These are phyloP conservation scores for Hemicrepidius hirtus DNA, from an alignment of 2,888 invertebrate species.

Conservation along the genomic window DNA sequence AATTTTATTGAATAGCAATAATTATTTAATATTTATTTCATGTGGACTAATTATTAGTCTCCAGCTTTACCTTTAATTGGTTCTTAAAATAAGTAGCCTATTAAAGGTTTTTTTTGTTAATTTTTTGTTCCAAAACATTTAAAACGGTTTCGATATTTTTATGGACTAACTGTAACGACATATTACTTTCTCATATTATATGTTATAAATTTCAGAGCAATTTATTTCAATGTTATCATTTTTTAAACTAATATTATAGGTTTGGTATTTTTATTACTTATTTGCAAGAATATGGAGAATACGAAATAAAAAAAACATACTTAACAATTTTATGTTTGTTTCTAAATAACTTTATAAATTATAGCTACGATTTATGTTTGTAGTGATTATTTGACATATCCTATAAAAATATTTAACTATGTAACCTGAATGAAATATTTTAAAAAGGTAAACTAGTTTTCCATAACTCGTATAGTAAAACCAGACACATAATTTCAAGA, in stretches of 20 bases:
- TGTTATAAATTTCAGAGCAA: no score
- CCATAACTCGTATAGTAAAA: conserved; percentile 16
- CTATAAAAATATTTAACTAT: conserved; percentile 17
- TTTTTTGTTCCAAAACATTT: background rate
- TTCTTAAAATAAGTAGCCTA: background rate
- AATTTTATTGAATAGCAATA: conserved; percentile 2
- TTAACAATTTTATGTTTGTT: no score
- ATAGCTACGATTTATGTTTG: no score
- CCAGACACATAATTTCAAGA: conserved; percentile 23
- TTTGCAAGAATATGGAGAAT: background rate
- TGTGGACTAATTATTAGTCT: background rate
- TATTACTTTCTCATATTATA: background rate
- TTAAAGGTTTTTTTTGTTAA: background rate
- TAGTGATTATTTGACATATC: background rate
- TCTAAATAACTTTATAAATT: no score
- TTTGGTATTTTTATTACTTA: background rate
- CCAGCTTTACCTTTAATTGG: background rate
- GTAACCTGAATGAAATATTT: background rate
- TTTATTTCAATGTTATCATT: no score
- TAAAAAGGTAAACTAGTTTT: conserved; percentile 15
- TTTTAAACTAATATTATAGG: no score
- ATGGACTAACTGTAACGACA: background rate
- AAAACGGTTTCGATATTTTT: background rate
- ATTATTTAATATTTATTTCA: background rate
- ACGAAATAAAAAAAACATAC: no score